Conservation (phyloP, 30 jellyfish, hydroid and myxozoan genomes). For the Aurelia aurita region DNA sequence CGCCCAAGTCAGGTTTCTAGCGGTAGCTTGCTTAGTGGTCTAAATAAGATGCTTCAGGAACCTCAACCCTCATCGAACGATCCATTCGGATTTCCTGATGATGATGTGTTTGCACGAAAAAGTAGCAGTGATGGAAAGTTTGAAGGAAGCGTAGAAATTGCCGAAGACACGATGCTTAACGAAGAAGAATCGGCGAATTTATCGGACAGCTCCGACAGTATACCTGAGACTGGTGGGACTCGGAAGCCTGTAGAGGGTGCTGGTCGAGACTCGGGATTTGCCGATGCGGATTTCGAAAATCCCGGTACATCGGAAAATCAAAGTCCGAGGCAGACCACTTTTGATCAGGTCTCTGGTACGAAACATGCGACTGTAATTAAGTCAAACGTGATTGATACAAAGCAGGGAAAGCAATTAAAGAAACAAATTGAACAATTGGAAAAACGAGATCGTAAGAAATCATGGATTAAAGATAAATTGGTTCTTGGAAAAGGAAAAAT, state of each 20-base stretch:
- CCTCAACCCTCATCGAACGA: conserved; percentile 30
- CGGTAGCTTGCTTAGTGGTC: conserved; percentile 61
- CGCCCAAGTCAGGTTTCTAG: conserved; percentile 30
- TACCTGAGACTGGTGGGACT: background rate
- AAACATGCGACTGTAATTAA: background rate
- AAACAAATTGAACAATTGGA: conserved; percentile 53
- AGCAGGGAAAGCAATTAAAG: conserved; percentile 56
- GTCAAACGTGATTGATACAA: conserved; percentile 28
- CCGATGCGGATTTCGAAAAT: background rate
- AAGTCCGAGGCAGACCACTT: background rate
- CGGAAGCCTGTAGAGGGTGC: background rate
- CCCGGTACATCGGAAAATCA: conserved; percentile 5
- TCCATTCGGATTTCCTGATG: conserved; percentile 29
- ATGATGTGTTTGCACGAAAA: conserved; percentile 20
- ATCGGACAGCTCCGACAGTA: conserved; percentile 33
- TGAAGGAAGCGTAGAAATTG: conserved; percentile 22
- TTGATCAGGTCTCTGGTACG: background rate
- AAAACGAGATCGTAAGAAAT: conserved; percentile 76
- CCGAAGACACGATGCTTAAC: conserved; percentile 30
- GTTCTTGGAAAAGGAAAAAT: conserved; percentile 63
- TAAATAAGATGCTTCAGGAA: conserved; percentile 52
- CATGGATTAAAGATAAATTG: conserved; percentile 20
- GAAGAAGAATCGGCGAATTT: conserved; percentile 12
- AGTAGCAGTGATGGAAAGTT: conserved; percentile 1
- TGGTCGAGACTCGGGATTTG: conserved; percentile 1